Evolutionary conservation across 1,140 invertebrate species (phyloP), one percentile per base, ranked within the genome.

Genomic region (Lepidurus arcticus): DNA sequence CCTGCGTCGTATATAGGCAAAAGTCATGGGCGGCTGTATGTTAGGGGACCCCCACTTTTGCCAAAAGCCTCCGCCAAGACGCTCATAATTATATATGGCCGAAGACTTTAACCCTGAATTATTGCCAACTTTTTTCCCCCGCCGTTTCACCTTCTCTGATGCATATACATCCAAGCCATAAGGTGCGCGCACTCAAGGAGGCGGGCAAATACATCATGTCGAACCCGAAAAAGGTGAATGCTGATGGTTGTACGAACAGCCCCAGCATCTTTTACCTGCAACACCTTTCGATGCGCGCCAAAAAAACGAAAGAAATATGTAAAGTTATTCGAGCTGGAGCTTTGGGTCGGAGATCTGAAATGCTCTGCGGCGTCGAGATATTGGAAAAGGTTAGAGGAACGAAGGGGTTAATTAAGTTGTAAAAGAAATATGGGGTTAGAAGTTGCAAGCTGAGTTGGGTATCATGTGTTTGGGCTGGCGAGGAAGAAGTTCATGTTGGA

Each of bases 331-430:
- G 53, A 65, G 47, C 13, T 13, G 6, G 21, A 65, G 7, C 13
- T 65, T 11, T 21, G n/a, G n/a, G 53, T 34, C 34, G 4, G 34
- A 34, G 34, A 34, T 4, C 34, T 34, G 34, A 34, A 34, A 34
- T 34, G 34, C 3, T 34, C 34, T 34, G 34, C 34, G 34, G 34
- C 34, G 34, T 34, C 34, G 34, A 34, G 34, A 21, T 13, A 65
- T 21, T 65, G 53, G 53, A 21, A 65, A 65, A 65, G 21, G 53
- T 65, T 65, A 65, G 16, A 16, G 13, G 13, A 16, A 65, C 13
- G 53, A 65, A 65, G 53, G 53, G 53, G 53, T 65, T 65, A 65
- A 65, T 65, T 65, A 65, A 65, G 53, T 65, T 65, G 53, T 65
- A 65, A 9, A 65, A 21, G 53, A 8, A 21, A 21, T 21, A 65